Evolutionary conservation across 37 sponge, comb jelly and placozoan genomes (phyloP).

Genomic region (Oscarella lobularis): DNA sequence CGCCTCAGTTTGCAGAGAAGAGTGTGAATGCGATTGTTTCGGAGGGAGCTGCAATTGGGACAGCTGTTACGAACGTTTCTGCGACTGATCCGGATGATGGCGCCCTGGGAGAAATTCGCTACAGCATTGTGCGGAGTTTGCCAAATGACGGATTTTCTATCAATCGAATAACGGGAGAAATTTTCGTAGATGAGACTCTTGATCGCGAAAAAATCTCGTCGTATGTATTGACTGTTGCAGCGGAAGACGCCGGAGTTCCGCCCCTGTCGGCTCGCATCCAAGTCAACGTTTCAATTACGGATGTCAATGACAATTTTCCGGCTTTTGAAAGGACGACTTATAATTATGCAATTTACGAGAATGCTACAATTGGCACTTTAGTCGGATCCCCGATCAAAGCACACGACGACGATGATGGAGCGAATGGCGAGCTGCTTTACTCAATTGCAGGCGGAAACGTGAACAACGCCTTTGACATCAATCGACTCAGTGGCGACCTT

Average conservation of each 20-base stretch:
- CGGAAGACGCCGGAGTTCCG: constrained; percentile 35
- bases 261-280: constrained; percentile 11
- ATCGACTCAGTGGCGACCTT: not conserved
- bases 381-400: not conserved
- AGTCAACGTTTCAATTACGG: constrained; percentile 26
- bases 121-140: not conserved
- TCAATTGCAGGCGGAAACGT: not conserved
- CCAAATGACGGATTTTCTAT: not conserved
- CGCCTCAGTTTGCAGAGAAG: constrained; percentile 37
- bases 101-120: not conserved
- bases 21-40: constrained; percentile 22
- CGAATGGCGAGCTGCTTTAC: not conserved
- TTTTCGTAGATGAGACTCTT: constrained; percentile 10
- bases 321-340: constrained; percentile 7
- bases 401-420: not conserved
- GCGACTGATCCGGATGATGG: constrained; percentile 29
- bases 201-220: constrained; percentile 8
- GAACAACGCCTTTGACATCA: not conserved
- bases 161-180: constrained; percentile 3
- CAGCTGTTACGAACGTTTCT: constrained; percentile 10
- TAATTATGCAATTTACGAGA: not conserved
- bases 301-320: constrained; percentile 64
- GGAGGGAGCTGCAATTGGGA: constrained; percentile 14
- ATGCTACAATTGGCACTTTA: not conserved
- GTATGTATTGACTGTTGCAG: constrained; percentile 12